Percentiles rank a stretch among this genome's conserved stretches.
phyloP scores from a whole-genome alignment of 2,797 vertebrate genomes.

The Antennarius maculatus region DNA sequence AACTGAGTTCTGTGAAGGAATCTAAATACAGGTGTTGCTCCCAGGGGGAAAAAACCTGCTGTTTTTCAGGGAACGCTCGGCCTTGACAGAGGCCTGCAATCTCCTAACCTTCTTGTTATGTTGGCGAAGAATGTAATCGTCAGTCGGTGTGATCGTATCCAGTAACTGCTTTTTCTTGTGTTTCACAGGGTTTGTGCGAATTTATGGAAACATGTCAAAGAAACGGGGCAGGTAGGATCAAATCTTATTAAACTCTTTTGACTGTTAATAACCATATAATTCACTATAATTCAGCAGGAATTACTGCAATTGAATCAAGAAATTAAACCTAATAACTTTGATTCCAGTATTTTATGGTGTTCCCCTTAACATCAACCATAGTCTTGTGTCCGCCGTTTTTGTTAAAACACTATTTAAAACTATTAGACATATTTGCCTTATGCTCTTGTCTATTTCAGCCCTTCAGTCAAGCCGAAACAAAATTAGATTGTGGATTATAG shows the following conservation, averaged over 20 bases:
- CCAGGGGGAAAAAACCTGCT: too few species aligned
- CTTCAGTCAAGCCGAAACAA: neutral
- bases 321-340: neutral
- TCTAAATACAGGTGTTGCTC: too few species aligned
- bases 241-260: neutral
- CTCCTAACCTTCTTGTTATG: neutral
- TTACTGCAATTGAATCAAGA: neutral
- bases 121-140: neutral
- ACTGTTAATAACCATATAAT: neutral
- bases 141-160: neutral
- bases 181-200: constrained; percentile 72
- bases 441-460: neutral
- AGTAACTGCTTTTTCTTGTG: constrained; percentile 44
- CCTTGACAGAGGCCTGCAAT: too few species aligned
- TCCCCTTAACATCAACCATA: too few species aligned
- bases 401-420: neutral
- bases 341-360: neutral
- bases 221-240: constrained; percentile 84
- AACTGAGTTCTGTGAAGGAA: too few species aligned
- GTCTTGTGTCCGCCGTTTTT: neutral
- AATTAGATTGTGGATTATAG: neutral
- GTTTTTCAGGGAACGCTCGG: too few species aligned
- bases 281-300: neutral
- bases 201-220: constrained; percentile 88
- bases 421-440: too few species aligned